Base-by-base conservation (phyloP, 92 coral and sea anemone genomes). In the Phenganax subtilis region DNA sequence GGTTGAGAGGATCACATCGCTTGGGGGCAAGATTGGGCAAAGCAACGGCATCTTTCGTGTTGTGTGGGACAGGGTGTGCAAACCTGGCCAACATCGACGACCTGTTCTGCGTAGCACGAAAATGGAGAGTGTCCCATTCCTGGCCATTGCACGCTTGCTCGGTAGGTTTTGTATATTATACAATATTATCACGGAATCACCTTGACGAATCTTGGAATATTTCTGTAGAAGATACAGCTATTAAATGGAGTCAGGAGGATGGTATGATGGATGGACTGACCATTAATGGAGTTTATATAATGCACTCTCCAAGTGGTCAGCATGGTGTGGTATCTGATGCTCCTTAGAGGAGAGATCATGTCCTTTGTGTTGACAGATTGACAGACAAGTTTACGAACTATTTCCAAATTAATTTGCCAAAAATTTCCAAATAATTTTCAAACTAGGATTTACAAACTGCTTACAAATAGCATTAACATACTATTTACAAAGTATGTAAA, bases 241-340 rank as follows among this genome's bases (percentile, higher is more conserved):
- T 93, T 15, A 92, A 92, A 72, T 92, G 97, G 97, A 85, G 85
- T 66, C 81, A 86, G 64, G 91, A 90, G 29, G 87, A 87, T 51
- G 84, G 87, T 12, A 90, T 94, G 96, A 94, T 91, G 98, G 97
- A 94, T 77, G 97, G 98, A 9, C 78, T 94, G 51, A 94, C 98
- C 6, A 94, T 97, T 10, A 94, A 94, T 76, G 98, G 98, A 31
- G 85, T 94, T 31, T 85, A 88, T 7, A 89, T 92, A 11, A 86
- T 94, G 97, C 90, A 94, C 82, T 96, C 97, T 31, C 86, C 77
- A 69, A 96, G 97, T 75, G 91, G 91, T 0, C 82, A 90, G 25
- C 81, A 88, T 28, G 87, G 91, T 84, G 72, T 79, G 52, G 16
- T 79, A 16, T 63, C 61, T 15, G 30, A n/a, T 10, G 90, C 80